phyloP scores from a whole-genome alignment of 2,113 vertebrate species.

The Peucedramus taeniatus region DNA sequence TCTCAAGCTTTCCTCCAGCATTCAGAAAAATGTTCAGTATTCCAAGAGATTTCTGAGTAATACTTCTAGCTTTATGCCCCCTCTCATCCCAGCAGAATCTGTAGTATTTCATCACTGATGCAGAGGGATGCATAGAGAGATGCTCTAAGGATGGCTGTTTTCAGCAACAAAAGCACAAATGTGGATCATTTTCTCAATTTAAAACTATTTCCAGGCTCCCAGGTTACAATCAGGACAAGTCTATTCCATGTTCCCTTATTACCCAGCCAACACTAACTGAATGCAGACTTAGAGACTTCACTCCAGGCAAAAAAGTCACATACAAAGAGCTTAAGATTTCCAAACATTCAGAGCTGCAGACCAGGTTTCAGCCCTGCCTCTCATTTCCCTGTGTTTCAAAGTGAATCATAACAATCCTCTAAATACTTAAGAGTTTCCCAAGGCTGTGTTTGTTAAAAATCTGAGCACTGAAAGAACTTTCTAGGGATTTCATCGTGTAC shows the following conservation, averaged over 20 bases:
- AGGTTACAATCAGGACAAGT: not conserved
- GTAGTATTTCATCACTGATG: not conserved
- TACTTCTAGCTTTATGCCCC: not conserved
- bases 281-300: not conserved
- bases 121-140: not conserved
- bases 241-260: not conserved
- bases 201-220: not conserved
- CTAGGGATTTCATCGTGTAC: not conserved
- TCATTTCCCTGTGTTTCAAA: not conserved
- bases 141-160: not conserved
- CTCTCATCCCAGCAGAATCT: not conserved
- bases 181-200: not conserved
- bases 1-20: not conserved
- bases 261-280: not conserved
- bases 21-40: not conserved
- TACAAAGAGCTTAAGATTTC: not conserved
- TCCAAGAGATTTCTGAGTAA: not conserved
- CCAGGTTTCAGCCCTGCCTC: not conserved
- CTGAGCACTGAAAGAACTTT: not conserved
- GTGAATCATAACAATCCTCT: not conserved
- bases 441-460: not conserved
- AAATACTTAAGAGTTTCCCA: conserved; percentile 2
- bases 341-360: not conserved
- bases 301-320: not conserved
- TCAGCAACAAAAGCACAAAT: not conserved